These are phyloP conservation scores for Sander vitreus DNA, from an alignment of 2,113 vertebrate genomes.

Conservation along the genomic window DNA sequence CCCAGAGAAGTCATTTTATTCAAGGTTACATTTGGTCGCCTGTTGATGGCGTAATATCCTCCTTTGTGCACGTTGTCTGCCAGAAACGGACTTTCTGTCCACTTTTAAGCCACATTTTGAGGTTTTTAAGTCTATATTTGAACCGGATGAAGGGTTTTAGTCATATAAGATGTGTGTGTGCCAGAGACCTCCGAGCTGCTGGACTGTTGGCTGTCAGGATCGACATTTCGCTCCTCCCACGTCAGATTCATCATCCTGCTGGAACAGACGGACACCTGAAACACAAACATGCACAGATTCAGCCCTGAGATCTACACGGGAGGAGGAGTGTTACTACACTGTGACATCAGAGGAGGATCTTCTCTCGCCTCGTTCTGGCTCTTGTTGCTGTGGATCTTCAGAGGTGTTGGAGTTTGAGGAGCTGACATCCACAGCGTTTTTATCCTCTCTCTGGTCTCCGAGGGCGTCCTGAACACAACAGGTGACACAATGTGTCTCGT, in stretches of 20 bases:
- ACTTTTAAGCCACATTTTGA: too few species aligned
- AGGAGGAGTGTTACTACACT: background rate
- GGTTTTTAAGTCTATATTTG: too few species aligned
- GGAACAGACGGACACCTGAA: background rate
- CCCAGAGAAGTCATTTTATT: too few species aligned
- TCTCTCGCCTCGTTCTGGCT: conserved; percentile 89
- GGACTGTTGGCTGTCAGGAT: conserved; percentile 21
- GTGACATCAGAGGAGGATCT: too few species aligned
- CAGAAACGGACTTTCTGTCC: too few species aligned
- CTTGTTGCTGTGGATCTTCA: conserved; percentile 90
- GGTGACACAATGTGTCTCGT: background rate
- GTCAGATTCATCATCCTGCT: background rate
- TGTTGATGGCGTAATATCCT: too few species aligned
- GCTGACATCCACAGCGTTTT: conserved; percentile 79
- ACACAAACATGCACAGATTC: background rate
- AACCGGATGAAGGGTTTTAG: too few species aligned
- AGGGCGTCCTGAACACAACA: conserved; percentile 85
- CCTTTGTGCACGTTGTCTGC: too few species aligned
- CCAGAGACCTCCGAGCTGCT: conserved; percentile 48
- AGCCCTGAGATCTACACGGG: background rate
- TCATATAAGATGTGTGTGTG: background rate
- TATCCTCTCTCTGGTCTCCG: conserved; percentile 85
- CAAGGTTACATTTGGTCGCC: too few species aligned
- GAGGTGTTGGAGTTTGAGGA: conserved; percentile 92
- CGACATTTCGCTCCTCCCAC: background rate